Evolutionary conservation across 2,797 vertebrate species (phyloP), one percentile per base, ranked within the genome.

Genomic region (Pipistrellus nathusii): DNA sequence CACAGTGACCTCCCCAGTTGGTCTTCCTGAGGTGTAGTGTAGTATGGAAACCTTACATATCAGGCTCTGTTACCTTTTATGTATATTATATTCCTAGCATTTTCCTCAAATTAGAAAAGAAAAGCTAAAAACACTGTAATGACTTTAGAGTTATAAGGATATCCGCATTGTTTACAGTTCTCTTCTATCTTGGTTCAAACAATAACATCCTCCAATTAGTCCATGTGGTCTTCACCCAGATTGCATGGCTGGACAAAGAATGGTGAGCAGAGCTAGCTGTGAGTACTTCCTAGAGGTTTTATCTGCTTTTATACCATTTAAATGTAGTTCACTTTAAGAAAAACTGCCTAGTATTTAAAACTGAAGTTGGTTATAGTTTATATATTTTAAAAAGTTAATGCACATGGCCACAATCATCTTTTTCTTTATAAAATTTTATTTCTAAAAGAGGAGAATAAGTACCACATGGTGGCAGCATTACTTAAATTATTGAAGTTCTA

Each of bases 401-500:
- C 66, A 17, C 32, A 4, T 10, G 8, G 30, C 59, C 71, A 17
- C 9, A 32, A 14, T 85, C 30, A 64, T n/a, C 68, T 73, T 93
- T 75, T 72, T 66, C 62, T 94, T 38, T 17, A 69, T 48, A 73
- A 48, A 78, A 78, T 92, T 88, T 68, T 76, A 41, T 85, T 80
- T 95, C 64, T 73, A n/a, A 72, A 88, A 80, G 46, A 82, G 62
- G 13, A 38, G 15, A 90, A 0, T 72, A 72, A 78, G 35, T 90
- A 38, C 97, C 97, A 96, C 97, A 96, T 9, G 97, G 95, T 95
- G 97, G 97, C 96, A 97, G 95, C 55, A 21, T 96, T 81, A 53
- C 94, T 72, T 89, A 92, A 88, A 13, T 91, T 93, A 85, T 27
- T 68, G 15, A 77, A 62, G 13, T 35, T 13, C 30, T 68, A 0